Evolutionary conservation across 1,140 invertebrate species (phyloP).

Genomic region (Elysia chlorotica): DNA sequence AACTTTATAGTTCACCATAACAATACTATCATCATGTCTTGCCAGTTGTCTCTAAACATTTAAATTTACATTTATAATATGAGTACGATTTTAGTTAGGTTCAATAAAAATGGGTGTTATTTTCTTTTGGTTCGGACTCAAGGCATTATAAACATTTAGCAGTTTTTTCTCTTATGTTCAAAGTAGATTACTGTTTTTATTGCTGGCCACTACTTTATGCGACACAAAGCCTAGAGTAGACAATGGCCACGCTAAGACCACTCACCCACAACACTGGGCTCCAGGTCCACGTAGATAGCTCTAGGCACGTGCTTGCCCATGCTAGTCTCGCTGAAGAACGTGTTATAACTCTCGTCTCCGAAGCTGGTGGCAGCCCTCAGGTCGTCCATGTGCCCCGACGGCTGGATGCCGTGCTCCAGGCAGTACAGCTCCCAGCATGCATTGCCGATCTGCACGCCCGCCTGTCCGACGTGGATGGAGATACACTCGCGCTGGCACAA

Average conservation of each 20-base stretch:
- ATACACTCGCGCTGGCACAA: conserved; percentile 76
- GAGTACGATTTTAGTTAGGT: too few species aligned
- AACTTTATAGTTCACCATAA: too few species aligned
- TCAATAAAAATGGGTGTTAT: too few species aligned
- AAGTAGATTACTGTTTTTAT: too few species aligned
- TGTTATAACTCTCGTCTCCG: conserved; percentile 63
- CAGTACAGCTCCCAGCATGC: conserved; percentile 78
- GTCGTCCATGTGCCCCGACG: conserved; percentile 71
- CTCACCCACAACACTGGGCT: conserved; percentile 84
- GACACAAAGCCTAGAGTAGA: neutral
- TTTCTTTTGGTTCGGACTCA: too few species aligned
- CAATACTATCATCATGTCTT: too few species aligned
- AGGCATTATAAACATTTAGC: too few species aligned
- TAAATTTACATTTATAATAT: too few species aligned
- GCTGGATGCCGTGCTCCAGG: conserved; percentile 84
- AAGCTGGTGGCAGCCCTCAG: conserved; percentile 59
- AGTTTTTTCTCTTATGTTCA: too few species aligned
- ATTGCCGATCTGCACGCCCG: conserved; percentile 88
- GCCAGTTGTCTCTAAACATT: too few species aligned
- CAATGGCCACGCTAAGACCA: conserved; percentile 2
- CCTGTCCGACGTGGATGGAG: conserved; percentile 66
- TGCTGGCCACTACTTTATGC: too few species aligned
- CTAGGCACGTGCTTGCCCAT: conserved; percentile 85
- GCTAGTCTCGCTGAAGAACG: conserved; percentile 68
- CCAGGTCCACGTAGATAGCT: conserved; percentile 83